Evolutionary conservation across 1,140 invertebrate species (phyloP), one percentile per base, ranked within the genome.

Genomic region (Eriosoma lanigerum): DNA sequence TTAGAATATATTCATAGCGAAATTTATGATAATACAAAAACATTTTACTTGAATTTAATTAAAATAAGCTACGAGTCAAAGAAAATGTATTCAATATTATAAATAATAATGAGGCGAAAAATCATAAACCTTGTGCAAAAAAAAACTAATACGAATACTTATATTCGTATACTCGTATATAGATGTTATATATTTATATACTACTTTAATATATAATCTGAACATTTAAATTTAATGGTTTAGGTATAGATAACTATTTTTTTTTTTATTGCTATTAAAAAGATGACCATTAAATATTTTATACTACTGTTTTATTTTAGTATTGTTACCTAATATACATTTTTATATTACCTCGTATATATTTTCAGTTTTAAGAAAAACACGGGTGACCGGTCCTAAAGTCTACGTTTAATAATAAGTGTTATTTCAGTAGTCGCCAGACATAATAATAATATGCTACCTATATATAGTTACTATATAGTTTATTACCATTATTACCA

Each of bases 21-120:
- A 32, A n/a, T 64, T 64, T 64, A 64, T 24, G 62, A n/a, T 44
- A 13, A 38, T 64, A 29, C 62, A 64, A 64, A 64, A 64, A 64
- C 38, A 64, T 64, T n/a, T 64, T 64, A 38, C 62, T 64, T 19
- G 32, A 29, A n/a, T 64, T 64, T 38, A 64, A 64, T 64, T 64
- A 38, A 38, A 29, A 38, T 1, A 44, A 38, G 32, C 32, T 44
- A 12, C 19, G 32, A 38, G 3, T 64, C n/a, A 60, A 17, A 58
- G 24, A 29, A 60, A 29, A 29, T 38, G 3, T 38, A 38, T 64
- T 44, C 19, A 13, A n/a, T 64, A 64, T 64, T 38, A 64, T 38
- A 64, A 64, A 38, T 64, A 64, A 38, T 64, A 64, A 64, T 64
- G 62, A 64, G 19, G 12, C 32, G 32, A 38, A 62, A 62, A 38